These are phyloP conservation scores for Mystacornis crossleyi DNA, from an alignment of 2,113 vertebrate genomes.

Conservation along the genomic window DNA sequence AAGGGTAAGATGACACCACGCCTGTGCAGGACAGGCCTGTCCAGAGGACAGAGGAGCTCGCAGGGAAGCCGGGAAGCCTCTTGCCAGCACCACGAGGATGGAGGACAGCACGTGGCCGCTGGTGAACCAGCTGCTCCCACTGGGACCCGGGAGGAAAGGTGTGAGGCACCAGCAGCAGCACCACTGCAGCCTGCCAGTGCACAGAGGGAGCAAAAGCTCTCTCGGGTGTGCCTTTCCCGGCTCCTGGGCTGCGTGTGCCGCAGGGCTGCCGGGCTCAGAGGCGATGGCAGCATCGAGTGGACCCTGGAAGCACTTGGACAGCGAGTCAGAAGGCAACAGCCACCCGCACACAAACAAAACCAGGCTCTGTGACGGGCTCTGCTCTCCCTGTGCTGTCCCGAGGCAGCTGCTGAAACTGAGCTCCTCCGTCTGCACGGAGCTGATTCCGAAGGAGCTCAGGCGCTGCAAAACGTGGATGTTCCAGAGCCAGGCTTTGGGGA, in stretches of 20 bases:
- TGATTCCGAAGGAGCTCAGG: neutral
- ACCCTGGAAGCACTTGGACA: neutral
- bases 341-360: neutral
- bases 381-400: neutral
- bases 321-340: neutral
- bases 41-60: neutral
- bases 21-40: neutral
- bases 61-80: neutral
- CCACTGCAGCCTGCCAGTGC: neutral
- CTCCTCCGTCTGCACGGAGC: accelerated
- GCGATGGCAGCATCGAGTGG: accelerated
- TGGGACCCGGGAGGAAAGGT: neutral
- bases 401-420: neutral
- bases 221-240: neutral
- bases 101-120: accelerated
- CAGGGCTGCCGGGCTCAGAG: neutral
- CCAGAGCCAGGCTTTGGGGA: neutral
- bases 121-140: neutral
- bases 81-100: accelerated
- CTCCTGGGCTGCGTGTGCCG: neutral
- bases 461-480: accelerated
- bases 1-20: neutral
- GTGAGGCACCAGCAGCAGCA: neutral
- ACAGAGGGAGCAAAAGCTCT: neutral
- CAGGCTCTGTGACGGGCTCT: neutral